phyloP scores from a whole-genome alignment of 2,797 vertebrate species.

The Enoplosus armatus region DNA sequence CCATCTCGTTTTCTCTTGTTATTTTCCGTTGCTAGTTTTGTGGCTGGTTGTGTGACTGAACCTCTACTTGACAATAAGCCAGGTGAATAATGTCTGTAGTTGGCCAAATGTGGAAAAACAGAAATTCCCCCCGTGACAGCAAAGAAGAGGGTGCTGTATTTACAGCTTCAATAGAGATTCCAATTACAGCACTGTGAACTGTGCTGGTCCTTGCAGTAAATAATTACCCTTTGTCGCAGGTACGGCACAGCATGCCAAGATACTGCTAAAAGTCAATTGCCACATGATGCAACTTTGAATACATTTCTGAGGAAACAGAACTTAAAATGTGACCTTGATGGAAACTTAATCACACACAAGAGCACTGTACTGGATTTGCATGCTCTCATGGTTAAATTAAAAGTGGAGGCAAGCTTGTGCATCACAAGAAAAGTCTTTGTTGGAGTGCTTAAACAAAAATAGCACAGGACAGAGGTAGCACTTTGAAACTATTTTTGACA shows the following conservation, averaged over 20 bases:
- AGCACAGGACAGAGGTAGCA: not conserved
- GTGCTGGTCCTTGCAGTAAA: conserved; percentile 69
- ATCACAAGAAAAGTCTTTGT: not conserved
- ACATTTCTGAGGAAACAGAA: conserved; percentile 44
- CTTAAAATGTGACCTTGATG: conserved; percentile 45
- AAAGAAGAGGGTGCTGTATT: conserved; percentile 73
- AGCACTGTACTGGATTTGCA: conserved; percentile 25
- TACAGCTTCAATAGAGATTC: conserved; percentile 82
- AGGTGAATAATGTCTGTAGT: conserved; percentile 59
- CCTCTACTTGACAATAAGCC: conserved; percentile 58
- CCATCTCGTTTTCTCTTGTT: conserved; percentile 39
- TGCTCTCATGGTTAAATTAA: conserved; percentile 30
- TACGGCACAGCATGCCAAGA: conserved; percentile 61
- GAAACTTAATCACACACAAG: conserved; percentile 24
- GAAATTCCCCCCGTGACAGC: conserved; percentile 58
- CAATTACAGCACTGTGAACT: conserved; percentile 81
- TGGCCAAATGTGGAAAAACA: conserved; percentile 56
- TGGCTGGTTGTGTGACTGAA: conserved; percentile 53
- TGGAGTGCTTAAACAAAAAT: not conserved
- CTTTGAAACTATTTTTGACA: not conserved
- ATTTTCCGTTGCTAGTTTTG: conserved; percentile 53
- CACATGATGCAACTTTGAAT: conserved; percentile 58
- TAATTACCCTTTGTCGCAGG: conserved; percentile 71
- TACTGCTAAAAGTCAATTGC: conserved; percentile 52
- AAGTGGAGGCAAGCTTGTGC: conserved; percentile 16